A percentile compares a stretch with the other conserved stretches of the same genome.
Evolutionary conservation across 2,797 vertebrate genomes (phyloP).

Genomic region (Rhabdomys pumilio): DNA sequence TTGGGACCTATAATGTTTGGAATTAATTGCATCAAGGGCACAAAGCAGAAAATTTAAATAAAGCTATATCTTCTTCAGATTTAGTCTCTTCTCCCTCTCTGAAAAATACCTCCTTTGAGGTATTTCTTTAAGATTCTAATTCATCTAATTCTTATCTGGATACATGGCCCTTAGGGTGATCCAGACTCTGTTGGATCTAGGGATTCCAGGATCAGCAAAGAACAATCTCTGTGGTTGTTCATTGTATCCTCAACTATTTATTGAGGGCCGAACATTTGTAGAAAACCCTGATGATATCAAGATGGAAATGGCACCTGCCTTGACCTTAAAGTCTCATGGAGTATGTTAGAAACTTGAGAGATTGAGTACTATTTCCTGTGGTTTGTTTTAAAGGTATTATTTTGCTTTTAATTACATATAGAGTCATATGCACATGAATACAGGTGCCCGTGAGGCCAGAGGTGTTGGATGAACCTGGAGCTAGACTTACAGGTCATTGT

Average conservation of each 20-base stretch:
- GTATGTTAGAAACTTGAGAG: background rate
- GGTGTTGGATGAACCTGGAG: background rate
- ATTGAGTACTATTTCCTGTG: background rate
- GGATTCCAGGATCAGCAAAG: background rate
- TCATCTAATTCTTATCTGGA: slow-evolving; percentile 50
- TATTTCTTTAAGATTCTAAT: slow-evolving; percentile 53
- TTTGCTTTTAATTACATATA: background rate
- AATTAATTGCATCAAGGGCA: background rate
- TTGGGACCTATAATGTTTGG: background rate
- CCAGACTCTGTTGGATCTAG: background rate
- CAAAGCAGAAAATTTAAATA: slow-evolving; percentile 5
- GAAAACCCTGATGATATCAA: background rate
- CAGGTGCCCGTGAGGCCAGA: background rate
- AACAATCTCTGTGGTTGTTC: background rate
- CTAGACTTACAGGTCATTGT: background rate
- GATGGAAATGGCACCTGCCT: background rate
- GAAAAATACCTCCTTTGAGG: background rate
- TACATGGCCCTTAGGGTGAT: background rate
- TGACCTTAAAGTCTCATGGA: background rate
- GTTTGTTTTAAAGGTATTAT: background rate
- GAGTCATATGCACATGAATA: background rate
- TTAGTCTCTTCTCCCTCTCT: slow-evolving; percentile 41
- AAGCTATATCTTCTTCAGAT: background rate
- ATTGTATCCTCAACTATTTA: background rate
- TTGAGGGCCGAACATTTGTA: background rate